Evolutionary conservation across 2,113 vertebrate genomes (phyloP).

Genomic region (Peromyscus californicus): DNA sequence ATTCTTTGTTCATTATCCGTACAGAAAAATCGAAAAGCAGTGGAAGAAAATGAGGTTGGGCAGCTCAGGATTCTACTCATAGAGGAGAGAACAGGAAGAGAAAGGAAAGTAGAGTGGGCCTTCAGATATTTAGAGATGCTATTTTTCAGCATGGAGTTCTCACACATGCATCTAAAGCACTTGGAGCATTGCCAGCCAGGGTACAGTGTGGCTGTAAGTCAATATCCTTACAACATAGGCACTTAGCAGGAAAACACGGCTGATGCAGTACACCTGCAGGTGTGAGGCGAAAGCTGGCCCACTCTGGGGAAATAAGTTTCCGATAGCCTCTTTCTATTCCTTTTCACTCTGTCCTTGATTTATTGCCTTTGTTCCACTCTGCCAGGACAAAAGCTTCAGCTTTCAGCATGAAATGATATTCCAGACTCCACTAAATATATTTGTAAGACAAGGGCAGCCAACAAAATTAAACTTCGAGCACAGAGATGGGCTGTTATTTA

Average conservation of each 20-base stretch:
- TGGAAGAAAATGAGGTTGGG: background rate
- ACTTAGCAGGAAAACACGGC: slow-evolving; percentile 56
- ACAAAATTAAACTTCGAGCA: slow-evolving; percentile 76
- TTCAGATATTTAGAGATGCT: background rate
- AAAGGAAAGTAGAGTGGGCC: background rate
- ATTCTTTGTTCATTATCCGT: background rate
- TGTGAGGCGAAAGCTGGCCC: background rate
- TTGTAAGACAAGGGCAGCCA: slow-evolving; percentile 76
- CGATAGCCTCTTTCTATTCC: slow-evolving; percentile 59
- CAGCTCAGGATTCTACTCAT: background rate
- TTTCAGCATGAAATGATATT: slow-evolving; percentile 73
- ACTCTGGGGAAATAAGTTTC: slow-evolving; percentile 72
- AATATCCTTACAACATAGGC: slow-evolving; percentile 60
- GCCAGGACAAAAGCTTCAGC: slow-evolving; percentile 68
- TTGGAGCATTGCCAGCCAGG: slow-evolving; percentile 52
- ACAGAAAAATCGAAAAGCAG: background rate
- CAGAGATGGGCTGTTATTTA: slow-evolving; percentile 75
- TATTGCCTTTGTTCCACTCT: slow-evolving; percentile 70
- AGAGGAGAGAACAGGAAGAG: background rate
- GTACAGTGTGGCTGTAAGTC: slow-evolving; percentile 68
- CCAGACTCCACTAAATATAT: slow-evolving; percentile 70
- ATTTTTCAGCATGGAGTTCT: slow-evolving; percentile 60
- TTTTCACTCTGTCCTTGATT: slow-evolving; percentile 74
- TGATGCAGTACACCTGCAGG: slow-evolving; percentile 22
- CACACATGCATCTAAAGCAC: slow-evolving; percentile 55